Base-by-base conservation (phyloP, 2,888 invertebrate genomes). In the Tetranychus truncatus region DNA sequence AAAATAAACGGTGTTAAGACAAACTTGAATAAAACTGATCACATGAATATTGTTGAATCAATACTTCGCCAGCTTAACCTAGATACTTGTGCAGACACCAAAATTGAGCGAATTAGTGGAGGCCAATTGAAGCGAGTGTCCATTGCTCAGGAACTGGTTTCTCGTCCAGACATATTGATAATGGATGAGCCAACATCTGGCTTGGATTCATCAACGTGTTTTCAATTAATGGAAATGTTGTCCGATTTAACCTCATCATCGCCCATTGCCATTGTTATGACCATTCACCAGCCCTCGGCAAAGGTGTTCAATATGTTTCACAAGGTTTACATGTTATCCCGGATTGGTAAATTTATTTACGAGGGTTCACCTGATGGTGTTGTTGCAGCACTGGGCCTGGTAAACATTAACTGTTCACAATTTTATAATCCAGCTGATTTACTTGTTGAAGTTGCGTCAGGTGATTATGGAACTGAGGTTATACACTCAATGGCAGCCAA, bases 51-150 rank as follows among this genome's bases (percentile, higher is more conserved):
- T 6, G 72, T 72, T 46, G 44, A 45, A 15, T 45, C 20, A 15
- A 18, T 75, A 9, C 6, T 69, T 5, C 45, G 45, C 21, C 71
- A 72, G 46, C 84, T 96, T 71, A 90, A 93, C 7, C 84, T 96
- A 71, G 87, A 88, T 78, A 89, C 91, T 78, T 88, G 91, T 79
- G 84, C 87, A 69, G 84, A 88, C 80, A 91, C 91, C 0, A 85
- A 87, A 78, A 89, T 91, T 0, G 86, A 85, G 3, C 84, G 86
- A 71, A 84, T 95, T 69, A 94, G 94, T 18, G 76, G 76, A 6
- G 76, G 76, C 44, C 76, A 76, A 71, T 20, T 67, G n/a, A 71
- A 71, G 8, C 74, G 74, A 8, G 20, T 76, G 15, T 76, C 76
- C 8, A 76, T 76, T 8, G 76, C 74, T 15, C 74, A 74, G 65